phyloP scores from a whole-genome alignment of 2,113 vertebrate species.

The Lycocorax pyrrhopterus region DNA sequence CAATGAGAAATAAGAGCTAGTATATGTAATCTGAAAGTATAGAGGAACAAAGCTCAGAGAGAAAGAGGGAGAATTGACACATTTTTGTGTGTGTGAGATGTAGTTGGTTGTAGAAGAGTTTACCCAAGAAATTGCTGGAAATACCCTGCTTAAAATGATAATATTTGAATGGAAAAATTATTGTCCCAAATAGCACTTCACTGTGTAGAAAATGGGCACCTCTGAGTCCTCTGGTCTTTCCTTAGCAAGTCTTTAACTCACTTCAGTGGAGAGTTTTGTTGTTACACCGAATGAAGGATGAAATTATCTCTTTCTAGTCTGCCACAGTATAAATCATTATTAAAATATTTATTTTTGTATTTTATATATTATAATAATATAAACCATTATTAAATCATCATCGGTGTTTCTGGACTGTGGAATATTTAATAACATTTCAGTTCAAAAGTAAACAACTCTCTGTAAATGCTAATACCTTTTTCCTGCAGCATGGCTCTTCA shows the following conservation, averaged over 20 bases:
- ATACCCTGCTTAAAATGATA: background rate
- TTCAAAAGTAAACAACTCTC: constrained; percentile 16
- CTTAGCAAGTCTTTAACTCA: background rate
- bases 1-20: background rate
- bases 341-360: background rate
- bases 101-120: background rate
- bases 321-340: background rate
- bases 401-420: background rate
- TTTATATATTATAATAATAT: background rate
- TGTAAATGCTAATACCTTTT: background rate
- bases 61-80: background rate
- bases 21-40: background rate
- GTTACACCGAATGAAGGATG: background rate
- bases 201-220: background rate
- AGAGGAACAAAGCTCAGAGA: background rate
- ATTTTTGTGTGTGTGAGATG: background rate
- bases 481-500: background rate
- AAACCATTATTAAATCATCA: background rate
- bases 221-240: background rate
- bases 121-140: background rate
- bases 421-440: background rate
- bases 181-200: background rate
- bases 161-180: background rate
- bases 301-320: background rate
- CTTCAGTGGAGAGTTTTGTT: background rate